These are phyloP conservation scores for Muschampia staudingeri DNA, from an alignment of 2,888 invertebrate genomes.

Conservation along the genomic window DNA sequence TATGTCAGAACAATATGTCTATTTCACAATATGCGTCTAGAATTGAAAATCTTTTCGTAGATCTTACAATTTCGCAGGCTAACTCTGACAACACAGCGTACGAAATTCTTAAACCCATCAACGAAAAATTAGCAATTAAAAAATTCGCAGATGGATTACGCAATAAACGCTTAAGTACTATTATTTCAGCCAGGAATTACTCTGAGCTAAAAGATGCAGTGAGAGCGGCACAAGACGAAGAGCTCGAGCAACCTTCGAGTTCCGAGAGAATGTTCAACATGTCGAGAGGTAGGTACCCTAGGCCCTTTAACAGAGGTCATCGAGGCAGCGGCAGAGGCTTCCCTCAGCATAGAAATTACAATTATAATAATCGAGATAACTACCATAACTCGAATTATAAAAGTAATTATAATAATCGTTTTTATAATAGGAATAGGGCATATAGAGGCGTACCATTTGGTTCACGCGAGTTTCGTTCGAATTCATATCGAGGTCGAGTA, in stretches of 20 bases:
- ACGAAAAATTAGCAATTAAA: not conserved
- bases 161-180: slow-evolving; percentile 3
- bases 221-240: not conserved
- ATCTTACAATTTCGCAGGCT: not conserved
- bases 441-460: too few relatives aligned
- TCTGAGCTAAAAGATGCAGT: not conserved
- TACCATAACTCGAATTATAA: too few relatives aligned
- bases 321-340: too few relatives aligned
- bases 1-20: not conserved
- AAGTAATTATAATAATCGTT: too few relatives aligned
- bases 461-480: too few relatives aligned
- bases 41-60: not conserved
- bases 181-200: not conserved
- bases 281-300: too few relatives aligned
- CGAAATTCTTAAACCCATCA: not conserved
- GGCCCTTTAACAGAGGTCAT: too few relatives aligned
- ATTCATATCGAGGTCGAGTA: too few relatives aligned
- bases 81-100: not conserved
- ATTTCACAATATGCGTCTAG: not conserved
- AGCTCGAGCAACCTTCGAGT: not conserved
- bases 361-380: too few relatives aligned
- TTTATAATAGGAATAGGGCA: too few relatives aligned
- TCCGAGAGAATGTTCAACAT: not conserved
- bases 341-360: too few relatives aligned
- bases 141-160: not conserved